These are phyloP conservation scores for Neocrepidodera transversa DNA, from an alignment of 2,888 invertebrate genomes.

Conservation along the genomic window DNA sequence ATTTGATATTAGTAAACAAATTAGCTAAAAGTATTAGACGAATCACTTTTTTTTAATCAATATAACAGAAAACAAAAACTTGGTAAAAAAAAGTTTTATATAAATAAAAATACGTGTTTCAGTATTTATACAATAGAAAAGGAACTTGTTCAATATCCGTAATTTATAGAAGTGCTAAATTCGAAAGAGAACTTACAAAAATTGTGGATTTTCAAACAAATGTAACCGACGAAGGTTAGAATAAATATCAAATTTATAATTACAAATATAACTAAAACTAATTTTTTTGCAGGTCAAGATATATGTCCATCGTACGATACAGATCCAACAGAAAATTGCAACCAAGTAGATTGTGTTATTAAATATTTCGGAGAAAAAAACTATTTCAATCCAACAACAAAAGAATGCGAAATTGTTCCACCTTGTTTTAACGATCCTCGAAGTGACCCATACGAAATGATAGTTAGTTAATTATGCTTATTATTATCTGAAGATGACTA, in stretches of 20 bases:
- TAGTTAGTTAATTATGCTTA: neutral
- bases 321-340: constrained; percentile 61
- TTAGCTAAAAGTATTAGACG: too few relatives aligned
- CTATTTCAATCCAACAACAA: constrained; percentile 59
- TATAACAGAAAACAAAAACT: too few relatives aligned
- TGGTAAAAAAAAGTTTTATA: too few relatives aligned
- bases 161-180: constrained; percentile 39
- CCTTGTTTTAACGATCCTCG: constrained; percentile 50
- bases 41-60: too few relatives aligned
- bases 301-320: constrained; percentile 58
- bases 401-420: constrained; percentile 57
- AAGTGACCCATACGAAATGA: constrained; percentile 39
- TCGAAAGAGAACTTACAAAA: constrained; percentile 35
- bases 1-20: too few relatives aligned
- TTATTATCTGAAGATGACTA: too few relatives aligned
- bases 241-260: neutral
- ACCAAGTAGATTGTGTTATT: constrained; percentile 64
- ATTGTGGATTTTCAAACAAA: constrained; percentile 42
- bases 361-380: constrained; percentile 64
- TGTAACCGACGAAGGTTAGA: constrained; percentile 24
- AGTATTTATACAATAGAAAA: constrained; percentile 48
- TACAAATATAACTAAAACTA: neutral
- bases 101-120: constrained; percentile 20
- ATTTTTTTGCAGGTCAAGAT: constrained; percentile 23
- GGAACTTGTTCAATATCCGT: constrained; percentile 46